Evolutionary conservation across 2,113 vertebrate genomes (phyloP), one percentile per base, ranked within the genome.

Genomic region (Halichoeres trimaculatus): DNA sequence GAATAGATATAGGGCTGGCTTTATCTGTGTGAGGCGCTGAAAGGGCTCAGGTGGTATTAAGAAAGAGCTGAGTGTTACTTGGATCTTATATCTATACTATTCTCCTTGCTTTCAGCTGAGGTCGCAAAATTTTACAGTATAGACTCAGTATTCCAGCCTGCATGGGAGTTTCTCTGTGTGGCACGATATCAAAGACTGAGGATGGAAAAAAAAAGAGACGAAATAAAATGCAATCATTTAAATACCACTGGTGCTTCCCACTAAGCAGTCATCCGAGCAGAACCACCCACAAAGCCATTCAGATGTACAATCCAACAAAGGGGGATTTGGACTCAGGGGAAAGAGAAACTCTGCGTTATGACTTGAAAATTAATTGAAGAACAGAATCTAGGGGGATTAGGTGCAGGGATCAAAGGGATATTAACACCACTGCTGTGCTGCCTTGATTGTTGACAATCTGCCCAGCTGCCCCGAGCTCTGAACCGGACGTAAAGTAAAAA

Each of bases 311-410:
- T 85, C 75, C 76, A 67, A 88, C 82, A 81, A 89, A 88, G 92
- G 89, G 90, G 88, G 90, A 93, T 92, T 90, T 91, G 66, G 79
- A 71, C 54, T 68, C 19, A 17, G 66, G 69, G 59, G 69, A 82
- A 74, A 64, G 57, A 72, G 83, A 83, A 89, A 75, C 55, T 81
- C 85, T 38, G 76, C 74, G 86, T 92, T 91, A 92, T 85, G 78
- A 85, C 78, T 89, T 78, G 45, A 80, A 87, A 90, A 92, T 90
- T 87, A 93, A 94, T 93, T 90, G 81, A 77, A 64, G 78, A 65
- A 85, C 87, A 84, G 64, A 90, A 92, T 94, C 75, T 84, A 74
- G 62, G 54, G 81, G 85, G 89, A 92, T 94, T 93, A 91, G 74
- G 45, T 53, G 62, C 47, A 23, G 61, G 79, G 89, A 93, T 93